phyloP scores from a whole-genome alignment of 2,797 vertebrate species.

The Sebastes taczanowskii region DNA sequence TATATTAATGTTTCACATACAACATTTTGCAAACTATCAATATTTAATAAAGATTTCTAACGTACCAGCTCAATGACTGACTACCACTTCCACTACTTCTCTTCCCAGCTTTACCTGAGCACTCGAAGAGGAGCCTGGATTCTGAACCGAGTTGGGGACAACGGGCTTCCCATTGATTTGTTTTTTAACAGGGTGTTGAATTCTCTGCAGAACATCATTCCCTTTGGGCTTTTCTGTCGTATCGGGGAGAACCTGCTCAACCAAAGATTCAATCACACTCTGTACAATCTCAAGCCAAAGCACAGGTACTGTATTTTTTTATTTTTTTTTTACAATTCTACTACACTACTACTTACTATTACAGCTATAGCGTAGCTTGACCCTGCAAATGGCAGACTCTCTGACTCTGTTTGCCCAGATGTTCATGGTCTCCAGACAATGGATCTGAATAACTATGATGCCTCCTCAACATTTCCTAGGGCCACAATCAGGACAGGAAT shows the following conservation, averaged over 20 bases:
- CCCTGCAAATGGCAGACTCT: not conserved
- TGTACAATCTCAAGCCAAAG: slow-evolving; percentile 87
- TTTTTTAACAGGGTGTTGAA: not conserved
- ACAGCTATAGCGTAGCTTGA: not conserved
- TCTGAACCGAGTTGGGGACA: slow-evolving; percentile 75
- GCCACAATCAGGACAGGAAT: not conserved
- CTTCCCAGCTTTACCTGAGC: slow-evolving; percentile 82
- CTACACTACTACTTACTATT: not conserved
- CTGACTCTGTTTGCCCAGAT: not conserved
- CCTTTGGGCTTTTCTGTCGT: slow-evolving; percentile 43
- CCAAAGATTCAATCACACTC: slow-evolving; percentile 73
- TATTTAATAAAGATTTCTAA: not conserved
- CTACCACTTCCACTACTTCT: not conserved
- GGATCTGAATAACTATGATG: not conserved
- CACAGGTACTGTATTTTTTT: slow-evolving; percentile 83
- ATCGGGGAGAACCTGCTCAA: slow-evolving; percentile 71
- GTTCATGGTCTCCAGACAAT: not conserved
- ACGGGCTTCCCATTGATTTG: slow-evolving; percentile 78
- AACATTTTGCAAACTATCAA: not conserved
- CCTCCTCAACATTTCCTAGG: not conserved
- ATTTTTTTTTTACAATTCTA: not conserved
- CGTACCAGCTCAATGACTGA: not conserved
- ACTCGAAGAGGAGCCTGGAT: slow-evolving; percentile 85
- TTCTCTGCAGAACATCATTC: not conserved
- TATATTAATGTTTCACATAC: not conserved